Base-by-base conservation (phyloP, 1,140 invertebrate genomes). In the Mylabris phalerata region DNA sequence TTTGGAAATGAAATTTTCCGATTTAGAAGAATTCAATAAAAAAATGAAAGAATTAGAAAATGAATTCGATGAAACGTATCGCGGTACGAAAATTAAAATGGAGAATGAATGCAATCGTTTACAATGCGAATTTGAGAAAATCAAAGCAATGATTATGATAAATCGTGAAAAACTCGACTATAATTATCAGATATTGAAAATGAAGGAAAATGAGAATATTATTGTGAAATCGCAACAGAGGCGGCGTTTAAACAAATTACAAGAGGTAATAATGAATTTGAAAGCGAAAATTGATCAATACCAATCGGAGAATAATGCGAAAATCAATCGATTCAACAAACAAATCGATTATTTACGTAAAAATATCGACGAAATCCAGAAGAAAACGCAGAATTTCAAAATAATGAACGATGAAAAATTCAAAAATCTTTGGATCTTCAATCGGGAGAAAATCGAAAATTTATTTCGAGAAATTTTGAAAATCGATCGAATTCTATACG, bases 81-180 rank as follows among this genome's bases (percentile, higher is more conserved):
- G 87, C 13, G 74, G 78, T 52, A 79, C 82, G 1, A 87, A 85
- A 72, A 88, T 89, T 13, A 77, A 80, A 55, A 71, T 89, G 1
- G 87, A 89, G 69, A 79, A 78, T 10, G 82, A 89, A 58, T 62
- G 67, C 61, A 83, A 90, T 71, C 81, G 81, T 25, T 71, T 93
- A 4, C 85, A 93, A 67, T 82, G 86, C 55, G 85, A 93, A 70
- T 70, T 93, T 26, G 83, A 92, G 65, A 83, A 84, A 61, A 83
- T 90, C 48, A 89, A 91, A 71, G 81, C 85, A 7, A 77, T 77
- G 9, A 80, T 81, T 19, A 69, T 84, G 5, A 80, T 93, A 60
- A 93, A 93, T 67, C 84, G 84, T 3, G 91, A 93, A 70, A 93
- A 93, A 71, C 76, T 94, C 25, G 88, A 92, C 66, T 93, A 93